phyloP scores from a whole-genome alignment of 2,113 vertebrate genomes.

The Lepus europaeus region DNA sequence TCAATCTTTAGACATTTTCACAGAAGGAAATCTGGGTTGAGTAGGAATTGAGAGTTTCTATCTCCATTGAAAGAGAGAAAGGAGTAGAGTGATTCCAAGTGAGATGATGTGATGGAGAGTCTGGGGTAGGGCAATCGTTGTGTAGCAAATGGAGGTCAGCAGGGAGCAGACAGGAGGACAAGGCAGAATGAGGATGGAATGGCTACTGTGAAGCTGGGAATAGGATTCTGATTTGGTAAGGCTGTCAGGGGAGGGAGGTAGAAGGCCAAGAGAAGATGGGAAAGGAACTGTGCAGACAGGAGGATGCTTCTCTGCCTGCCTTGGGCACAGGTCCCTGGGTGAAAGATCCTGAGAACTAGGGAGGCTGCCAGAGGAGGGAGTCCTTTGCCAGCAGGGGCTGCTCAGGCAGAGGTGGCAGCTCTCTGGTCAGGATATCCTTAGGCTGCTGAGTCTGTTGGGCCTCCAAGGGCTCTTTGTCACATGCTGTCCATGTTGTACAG shows the following conservation, averaged over 20 bases:
- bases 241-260: not conserved
- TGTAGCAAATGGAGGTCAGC: not conserved
- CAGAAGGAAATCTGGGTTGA: not conserved
- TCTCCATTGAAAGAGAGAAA: not conserved
- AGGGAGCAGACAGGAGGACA: not conserved
- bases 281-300: not conserved
- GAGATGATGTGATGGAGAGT: not conserved
- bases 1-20: not conserved
- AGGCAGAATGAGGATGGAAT: fast-evolving
- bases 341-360: not conserved
- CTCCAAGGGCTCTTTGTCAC: not conserved
- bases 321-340: not conserved
- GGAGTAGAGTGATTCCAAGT: not conserved
- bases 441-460: not conserved
- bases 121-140: fast-evolving
- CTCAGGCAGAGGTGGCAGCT: not conserved
- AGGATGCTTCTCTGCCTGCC: not conserved
- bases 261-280: not conserved
- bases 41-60: not conserved
- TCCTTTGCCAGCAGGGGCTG: not conserved
- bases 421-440: not conserved
- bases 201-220: fast-evolving
- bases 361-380: not conserved
- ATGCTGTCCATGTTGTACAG: not conserved
- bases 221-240: not conserved